Conservation (phyloP, 2,797 vertebrate species). For the Diplodus puntazzo region DNA sequence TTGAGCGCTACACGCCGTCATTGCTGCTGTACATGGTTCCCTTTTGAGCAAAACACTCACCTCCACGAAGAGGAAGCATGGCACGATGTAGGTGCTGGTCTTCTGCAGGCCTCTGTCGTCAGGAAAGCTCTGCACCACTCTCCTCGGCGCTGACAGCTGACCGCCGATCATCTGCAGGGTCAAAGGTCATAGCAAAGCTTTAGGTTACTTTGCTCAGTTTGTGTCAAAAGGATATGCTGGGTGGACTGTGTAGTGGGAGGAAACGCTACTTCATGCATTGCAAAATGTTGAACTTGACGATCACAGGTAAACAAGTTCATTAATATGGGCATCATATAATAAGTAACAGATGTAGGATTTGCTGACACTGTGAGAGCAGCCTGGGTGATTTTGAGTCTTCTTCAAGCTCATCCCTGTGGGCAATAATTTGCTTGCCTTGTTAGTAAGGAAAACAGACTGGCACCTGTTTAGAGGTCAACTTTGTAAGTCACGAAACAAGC, state of each 20-base stretch:
- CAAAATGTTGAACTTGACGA: not conserved
- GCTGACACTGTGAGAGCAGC: not conserved
- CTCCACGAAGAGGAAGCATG: constrained; percentile 94
- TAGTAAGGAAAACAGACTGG: constrained; percentile 15
- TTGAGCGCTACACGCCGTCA: not conserved
- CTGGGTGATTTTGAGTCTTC: not conserved
- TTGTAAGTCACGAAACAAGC: constrained; percentile 36
- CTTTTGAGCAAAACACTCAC: constrained; percentile 80
- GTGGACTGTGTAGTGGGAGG: not conserved
- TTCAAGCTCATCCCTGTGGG: not conserved
- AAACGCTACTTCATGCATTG: not conserved
- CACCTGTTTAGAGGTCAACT: constrained; percentile 19
- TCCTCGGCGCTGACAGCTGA: constrained; percentile 64
- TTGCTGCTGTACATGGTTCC: not conserved
- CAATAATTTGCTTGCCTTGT: constrained; percentile 8
- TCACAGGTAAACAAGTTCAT: not conserved
- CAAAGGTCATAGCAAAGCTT: constrained; percentile 42
- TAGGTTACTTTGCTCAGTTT: constrained; percentile 4
- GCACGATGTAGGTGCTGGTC: constrained; percentile 92
- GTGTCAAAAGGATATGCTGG: not conserved
- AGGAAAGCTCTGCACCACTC: constrained; percentile 63
- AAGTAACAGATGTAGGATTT: not conserved
- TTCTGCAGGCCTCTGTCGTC: constrained; percentile 78
- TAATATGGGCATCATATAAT: not conserved
- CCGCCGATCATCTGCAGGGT: constrained; percentile 76